Evolutionary conservation across 1,140 invertebrate genomes (phyloP), one percentile per base, ranked within the genome.

Genomic region (Colletes latitarsis): DNA sequence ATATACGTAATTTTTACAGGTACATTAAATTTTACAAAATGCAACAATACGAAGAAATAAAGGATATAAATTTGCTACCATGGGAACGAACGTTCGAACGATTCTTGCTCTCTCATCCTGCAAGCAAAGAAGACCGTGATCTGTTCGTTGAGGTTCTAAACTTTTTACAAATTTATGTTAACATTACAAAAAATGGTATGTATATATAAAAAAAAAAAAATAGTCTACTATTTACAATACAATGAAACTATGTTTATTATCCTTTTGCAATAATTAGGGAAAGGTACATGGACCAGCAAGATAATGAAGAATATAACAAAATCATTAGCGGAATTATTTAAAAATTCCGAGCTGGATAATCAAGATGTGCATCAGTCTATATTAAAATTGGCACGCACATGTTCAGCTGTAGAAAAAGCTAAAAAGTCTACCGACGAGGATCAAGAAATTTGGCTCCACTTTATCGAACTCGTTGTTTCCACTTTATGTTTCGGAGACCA

Each of bases 31-130:
- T 92, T 19, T 89, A 88, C 67, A 88, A 89, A 55, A 84, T 89
- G 60, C 57, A 89, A 6, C 77, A 84, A 41, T 84, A 78, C 39
- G 85, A 88, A n/a, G 81, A 89, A 55, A 83, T 84, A 6, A 83
- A 90, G 52, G 91, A 94, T 75, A 92, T 95, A 67, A 88, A 89
- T 17, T 86, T 88, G 53, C 90, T 96, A 74, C 94, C 94, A 19
- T 96, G 95, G 96, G 93, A 94, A 82, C 90, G 93, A 76, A 94
- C 94, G 15, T 94, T 95, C 21, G 87, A 90, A 21, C 92, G 95
- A 57, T 96, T 95, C 88, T 90, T 96, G 46, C 90, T 91, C 55
- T 93, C 94, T 2, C 92, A 94, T 62, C 96, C 95, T 1, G 94
- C 95, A 0, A 95, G 94, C 66, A 90, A 93, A 66, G 93, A 95